phyloP scores from a whole-genome alignment of 2,888 invertebrate species.

The Lochmaea crataegi region DNA sequence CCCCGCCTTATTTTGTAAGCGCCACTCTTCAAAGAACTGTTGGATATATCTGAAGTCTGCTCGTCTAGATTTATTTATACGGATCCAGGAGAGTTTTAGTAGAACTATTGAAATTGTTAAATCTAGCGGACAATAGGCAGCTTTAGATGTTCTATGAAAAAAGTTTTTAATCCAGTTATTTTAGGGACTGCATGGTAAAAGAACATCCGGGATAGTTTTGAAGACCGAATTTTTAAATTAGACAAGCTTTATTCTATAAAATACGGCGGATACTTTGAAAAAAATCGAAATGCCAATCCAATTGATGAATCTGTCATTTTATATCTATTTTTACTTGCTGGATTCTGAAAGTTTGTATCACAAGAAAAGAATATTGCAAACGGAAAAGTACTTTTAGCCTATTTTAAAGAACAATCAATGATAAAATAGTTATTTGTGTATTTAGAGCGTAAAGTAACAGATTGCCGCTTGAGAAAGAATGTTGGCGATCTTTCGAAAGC shows the following conservation, averaged over 20 bases:
- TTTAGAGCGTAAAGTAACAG: too few species aligned
- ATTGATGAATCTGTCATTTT: too few species aligned
- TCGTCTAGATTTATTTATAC: slow-evolving; percentile 33
- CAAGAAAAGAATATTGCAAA: too few species aligned
- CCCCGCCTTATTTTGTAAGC: slow-evolving; percentile 49
- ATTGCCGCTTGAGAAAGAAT: too few species aligned
- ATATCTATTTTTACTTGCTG: too few species aligned
- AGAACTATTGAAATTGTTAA: slow-evolving; percentile 58
- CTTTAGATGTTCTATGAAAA: slow-evolving; percentile 24
- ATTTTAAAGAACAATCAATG: too few species aligned
- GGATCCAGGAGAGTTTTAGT: slow-evolving; percentile 55
- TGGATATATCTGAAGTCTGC: slow-evolving; percentile 22
- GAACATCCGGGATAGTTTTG: neutral
- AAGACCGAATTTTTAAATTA: neutral
- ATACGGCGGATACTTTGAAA: neutral
- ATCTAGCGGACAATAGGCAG: slow-evolving; percentile 61
- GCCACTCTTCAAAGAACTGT: slow-evolving; percentile 39
- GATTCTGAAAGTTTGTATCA: too few species aligned
- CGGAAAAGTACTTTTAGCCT: too few species aligned
- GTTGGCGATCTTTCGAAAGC: too few species aligned
- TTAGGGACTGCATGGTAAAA: slow-evolving; percentile 15
- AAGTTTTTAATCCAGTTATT: slow-evolving; percentile 51
- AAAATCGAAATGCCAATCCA: neutral
- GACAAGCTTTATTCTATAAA: neutral
- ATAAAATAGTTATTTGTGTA: too few species aligned